A percentile compares a stretch with the other conserved stretches of the same genome.
Conservation (phyloP, 2,888 invertebrate genomes). For the Eupeodes latifasciatus region DNA sequence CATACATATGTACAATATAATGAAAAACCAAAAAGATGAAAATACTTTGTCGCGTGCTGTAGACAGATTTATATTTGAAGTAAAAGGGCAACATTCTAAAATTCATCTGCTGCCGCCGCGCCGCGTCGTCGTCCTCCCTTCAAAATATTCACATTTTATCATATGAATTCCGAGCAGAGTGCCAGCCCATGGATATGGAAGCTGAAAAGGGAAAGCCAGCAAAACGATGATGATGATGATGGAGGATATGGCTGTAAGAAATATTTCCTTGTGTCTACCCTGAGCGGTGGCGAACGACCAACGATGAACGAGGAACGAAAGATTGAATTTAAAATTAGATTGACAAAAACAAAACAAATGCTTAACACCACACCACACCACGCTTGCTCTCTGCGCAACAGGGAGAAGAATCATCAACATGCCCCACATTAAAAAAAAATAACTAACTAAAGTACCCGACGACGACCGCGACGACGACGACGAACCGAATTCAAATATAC, state of each 20-base stretch:
- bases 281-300: not conserved
- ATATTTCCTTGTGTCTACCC: slow-evolving; percentile 69
- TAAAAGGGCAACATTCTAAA: slow-evolving; percentile 74
- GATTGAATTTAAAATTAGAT: slow-evolving; percentile 75
- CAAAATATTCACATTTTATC: slow-evolving; percentile 60
- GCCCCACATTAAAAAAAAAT: slow-evolving; percentile 65
- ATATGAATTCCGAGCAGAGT: slow-evolving; percentile 22
- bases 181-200: not conserved
- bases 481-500: slow-evolving; percentile 34
- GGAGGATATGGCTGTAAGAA: slow-evolving; percentile 55
- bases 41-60: slow-evolving; percentile 74
- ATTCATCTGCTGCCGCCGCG: slow-evolving; percentile 1
- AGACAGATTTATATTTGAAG: slow-evolving; percentile 71
- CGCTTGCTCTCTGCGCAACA: slow-evolving; percentile 26
- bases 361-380: slow-evolving; percentile 54
- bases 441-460: slow-evolving; percentile 33
- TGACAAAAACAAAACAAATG: slow-evolving; percentile 69
- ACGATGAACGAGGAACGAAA: slow-evolving; percentile 37
- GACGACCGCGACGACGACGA: no score
- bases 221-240: slow-evolving; percentile 14
- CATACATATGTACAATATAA: not conserved
- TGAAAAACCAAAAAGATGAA: slow-evolving; percentile 55
- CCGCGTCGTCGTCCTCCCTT: slow-evolving; percentile 29
- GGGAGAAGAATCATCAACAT: slow-evolving; percentile 27
- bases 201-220: slow-evolving; percentile 36